phyloP scores from a whole-genome alignment of 2,113 vertebrate genomes.

The Anser brachyrhynchus region DNA sequence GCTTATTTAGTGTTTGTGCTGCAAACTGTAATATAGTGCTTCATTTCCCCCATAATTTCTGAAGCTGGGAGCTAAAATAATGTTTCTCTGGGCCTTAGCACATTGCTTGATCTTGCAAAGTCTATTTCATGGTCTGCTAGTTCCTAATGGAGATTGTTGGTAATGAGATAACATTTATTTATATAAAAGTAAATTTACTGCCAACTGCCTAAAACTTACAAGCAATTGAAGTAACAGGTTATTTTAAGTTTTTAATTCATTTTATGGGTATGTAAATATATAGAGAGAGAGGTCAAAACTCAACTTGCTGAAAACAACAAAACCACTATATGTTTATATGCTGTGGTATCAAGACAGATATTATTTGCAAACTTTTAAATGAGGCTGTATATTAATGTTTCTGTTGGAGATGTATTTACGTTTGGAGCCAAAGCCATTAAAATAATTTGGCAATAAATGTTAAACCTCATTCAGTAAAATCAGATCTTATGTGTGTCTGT shows the following conservation, averaged over 20 bases:
- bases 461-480: constrained; percentile 49
- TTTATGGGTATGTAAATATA: constrained; percentile 28
- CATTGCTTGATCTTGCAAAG: constrained; percentile 79
- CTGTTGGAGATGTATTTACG: neutral
- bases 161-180: constrained; percentile 84
- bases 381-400: neutral
- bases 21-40: constrained; percentile 73
- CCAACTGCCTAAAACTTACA: constrained; percentile 64
- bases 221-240: constrained; percentile 52
- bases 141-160: constrained; percentile 77
- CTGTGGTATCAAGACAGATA: neutral
- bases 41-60: constrained; percentile 77
- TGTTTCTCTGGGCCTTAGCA: constrained; percentile 71
- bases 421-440: constrained; percentile 2
- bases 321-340: neutral
- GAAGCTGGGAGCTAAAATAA: constrained; percentile 75
- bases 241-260: constrained; percentile 20
- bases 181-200: constrained; percentile 78
- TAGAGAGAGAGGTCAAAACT: neutral
- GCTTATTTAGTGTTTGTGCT: constrained; percentile 68
- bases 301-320: neutral
- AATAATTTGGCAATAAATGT: constrained; percentile 41
- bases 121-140: constrained; percentile 83
- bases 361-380: neutral
- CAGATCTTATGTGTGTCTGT: neutral